phyloP scores from a whole-genome alignment of 2,113 vertebrate genomes.

The Excalfactoria chinensis region DNA sequence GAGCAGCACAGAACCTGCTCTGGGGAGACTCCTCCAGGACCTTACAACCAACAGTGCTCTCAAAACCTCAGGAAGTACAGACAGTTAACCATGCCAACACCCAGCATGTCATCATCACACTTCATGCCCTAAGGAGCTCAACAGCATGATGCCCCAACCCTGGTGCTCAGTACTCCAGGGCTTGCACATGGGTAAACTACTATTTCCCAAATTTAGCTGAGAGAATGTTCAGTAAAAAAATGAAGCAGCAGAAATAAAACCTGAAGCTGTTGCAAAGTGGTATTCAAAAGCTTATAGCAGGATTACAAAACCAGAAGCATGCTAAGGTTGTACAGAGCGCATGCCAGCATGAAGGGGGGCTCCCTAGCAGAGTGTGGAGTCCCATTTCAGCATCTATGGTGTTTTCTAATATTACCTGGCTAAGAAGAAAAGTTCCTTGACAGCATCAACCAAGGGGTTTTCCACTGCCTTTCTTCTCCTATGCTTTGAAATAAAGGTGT shows the following conservation, averaged over 20 bases:
- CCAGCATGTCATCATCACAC: neutral
- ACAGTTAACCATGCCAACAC: neutral
- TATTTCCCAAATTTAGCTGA: neutral
- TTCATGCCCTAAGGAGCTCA: neutral
- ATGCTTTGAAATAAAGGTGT: neutral
- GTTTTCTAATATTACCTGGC: neutral
- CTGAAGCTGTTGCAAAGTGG: neutral
- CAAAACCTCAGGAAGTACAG: neutral
- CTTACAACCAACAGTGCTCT: neutral
- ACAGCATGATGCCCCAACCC: neutral
- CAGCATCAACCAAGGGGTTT: neutral
- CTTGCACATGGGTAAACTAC: neutral
- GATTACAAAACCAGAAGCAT: fast-evolving
- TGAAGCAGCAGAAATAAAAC: neutral
- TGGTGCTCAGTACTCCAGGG: neutral
- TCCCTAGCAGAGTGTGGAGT: neutral
- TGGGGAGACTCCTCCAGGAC: neutral
- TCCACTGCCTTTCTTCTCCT: neutral
- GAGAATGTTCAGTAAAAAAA: neutral
- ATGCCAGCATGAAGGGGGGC: neutral
- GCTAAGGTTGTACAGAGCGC: neutral
- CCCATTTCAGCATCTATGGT: neutral
- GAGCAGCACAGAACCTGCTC: neutral
- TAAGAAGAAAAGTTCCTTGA: neutral
- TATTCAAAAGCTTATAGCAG: neutral